These are phyloP conservation scores for Brachypteracias leptosomus DNA, from an alignment of 2,113 vertebrate genomes.

Conservation along the genomic window DNA sequence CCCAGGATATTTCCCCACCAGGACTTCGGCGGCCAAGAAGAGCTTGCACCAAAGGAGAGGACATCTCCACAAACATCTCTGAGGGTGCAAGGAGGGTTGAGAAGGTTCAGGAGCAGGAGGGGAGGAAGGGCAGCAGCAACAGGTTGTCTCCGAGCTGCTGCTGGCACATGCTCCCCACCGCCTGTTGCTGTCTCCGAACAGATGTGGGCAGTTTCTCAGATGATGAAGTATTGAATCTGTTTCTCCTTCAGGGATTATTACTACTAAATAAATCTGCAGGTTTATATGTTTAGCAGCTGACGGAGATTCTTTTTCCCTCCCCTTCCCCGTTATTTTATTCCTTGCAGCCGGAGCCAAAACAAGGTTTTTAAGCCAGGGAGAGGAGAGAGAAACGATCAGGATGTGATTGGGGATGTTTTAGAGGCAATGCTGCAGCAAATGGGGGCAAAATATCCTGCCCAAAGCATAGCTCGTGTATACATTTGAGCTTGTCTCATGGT, in stretches of 20 bases:
- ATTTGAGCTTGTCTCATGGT: neutral
- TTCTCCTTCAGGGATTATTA: slow-evolving; percentile 69
- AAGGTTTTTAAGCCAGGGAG: slow-evolving; percentile 28
- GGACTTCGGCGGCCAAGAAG: rapidly evolving
- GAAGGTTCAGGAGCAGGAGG: neutral
- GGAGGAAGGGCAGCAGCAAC: neutral
- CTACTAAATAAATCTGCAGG: slow-evolving; percentile 59
- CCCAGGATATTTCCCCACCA: rapidly evolving
- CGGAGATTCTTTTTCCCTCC: slow-evolving; percentile 33
- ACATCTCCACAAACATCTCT: neutral
- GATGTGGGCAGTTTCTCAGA: slow-evolving; percentile 65
- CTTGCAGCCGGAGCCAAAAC: slow-evolving; percentile 34
- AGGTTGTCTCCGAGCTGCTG: slow-evolving; percentile 28
- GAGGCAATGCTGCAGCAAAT: neutral
- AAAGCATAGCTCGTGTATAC: slow-evolving; percentile 4
- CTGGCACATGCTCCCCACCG: slow-evolving; percentile 14
- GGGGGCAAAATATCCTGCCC: slow-evolving; percentile 39
- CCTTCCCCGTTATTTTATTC: neutral
- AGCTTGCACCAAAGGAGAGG: neutral
- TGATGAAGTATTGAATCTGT: slow-evolving; percentile 65
- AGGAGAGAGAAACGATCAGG: neutral
- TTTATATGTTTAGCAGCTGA: slow-evolving; percentile 74
- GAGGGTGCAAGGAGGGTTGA: neutral
- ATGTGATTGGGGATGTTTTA: slow-evolving; percentile 8
- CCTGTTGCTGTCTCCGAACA: slow-evolving; percentile 57